These are phyloP conservation scores for Thalassaphorura encarpata DNA, from an alignment of 1,140 invertebrate genomes.

Conservation along the genomic window DNA sequence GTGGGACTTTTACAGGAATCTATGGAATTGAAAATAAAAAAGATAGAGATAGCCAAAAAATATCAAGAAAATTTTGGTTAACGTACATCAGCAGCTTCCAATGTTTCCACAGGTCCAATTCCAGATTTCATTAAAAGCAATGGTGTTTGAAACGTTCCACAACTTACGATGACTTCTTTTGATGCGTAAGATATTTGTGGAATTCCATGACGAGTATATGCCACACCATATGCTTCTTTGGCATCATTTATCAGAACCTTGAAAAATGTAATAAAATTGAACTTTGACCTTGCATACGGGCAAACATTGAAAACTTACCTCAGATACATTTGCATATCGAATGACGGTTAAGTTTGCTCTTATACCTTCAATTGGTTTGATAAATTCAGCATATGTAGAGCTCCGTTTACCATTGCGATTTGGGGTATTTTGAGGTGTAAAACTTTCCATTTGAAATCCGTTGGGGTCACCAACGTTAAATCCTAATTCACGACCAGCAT, in stretches of 20 bases:
- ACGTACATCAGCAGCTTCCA: neutral
- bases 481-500: conserved; percentile 9
- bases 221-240: neutral
- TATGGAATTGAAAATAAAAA: too few species aligned
- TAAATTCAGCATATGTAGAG: conserved; percentile 1
- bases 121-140: conserved; percentile 3
- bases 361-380: conserved; percentile 8
- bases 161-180: conserved; percentile 60
- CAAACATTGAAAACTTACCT: neutral
- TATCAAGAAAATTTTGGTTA: neutral
- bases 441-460: neutral
- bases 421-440: neutral
- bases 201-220: neutral
- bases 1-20: conserved; percentile 28
- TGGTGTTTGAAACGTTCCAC: conserved; percentile 41
- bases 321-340: conserved; percentile 1
- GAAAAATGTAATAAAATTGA: neutral
- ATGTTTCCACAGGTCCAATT: neutral
- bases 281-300: neutral
- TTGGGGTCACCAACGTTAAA: conserved; percentile 8
- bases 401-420: neutral
- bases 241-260: neutral
- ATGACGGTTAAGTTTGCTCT: neutral
- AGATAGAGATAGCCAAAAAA: too few species aligned
- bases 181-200: conserved; percentile 35